Conservation (phyloP, 2,113 vertebrate species). For the Brevimyrus niger region DNA sequence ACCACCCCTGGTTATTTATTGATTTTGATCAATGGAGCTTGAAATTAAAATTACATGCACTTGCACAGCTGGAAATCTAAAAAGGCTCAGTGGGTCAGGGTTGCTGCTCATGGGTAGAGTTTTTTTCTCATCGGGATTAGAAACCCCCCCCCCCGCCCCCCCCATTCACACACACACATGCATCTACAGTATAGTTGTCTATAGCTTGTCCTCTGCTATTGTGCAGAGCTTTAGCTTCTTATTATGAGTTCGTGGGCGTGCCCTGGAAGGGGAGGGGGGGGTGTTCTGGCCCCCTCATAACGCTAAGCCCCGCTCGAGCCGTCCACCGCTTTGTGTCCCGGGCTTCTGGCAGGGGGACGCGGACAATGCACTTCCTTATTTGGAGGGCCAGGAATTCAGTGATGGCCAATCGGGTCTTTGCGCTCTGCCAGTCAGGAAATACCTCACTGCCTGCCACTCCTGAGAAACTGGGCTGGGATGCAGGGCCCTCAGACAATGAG, state of each 20-base stretch:
- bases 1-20: background rate
- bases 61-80: background rate
- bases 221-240: background rate
- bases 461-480: background rate
- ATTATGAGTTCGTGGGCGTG: background rate
- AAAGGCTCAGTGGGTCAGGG: background rate
- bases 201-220: background rate
- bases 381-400: slow-evolving; percentile 46
- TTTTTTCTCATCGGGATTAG: background rate
- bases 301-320: background rate
- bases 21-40: background rate
- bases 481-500: background rate
- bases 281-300: background rate
- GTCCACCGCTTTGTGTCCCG: slow-evolving; percentile 44
- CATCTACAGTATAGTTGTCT: background rate
- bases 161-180: background rate
- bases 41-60: background rate
- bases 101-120: background rate
- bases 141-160: background rate
- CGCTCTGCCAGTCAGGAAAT: slow-evolving; percentile 41
- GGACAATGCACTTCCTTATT: slow-evolving; percentile 60
- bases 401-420: slow-evolving; percentile 26
- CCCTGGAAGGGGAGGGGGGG: background rate
- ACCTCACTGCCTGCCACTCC: slow-evolving; percentile 22
- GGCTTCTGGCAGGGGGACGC: slow-evolving; percentile 47